Evolutionary conservation across 2,113 vertebrate species (phyloP), one percentile per base, ranked within the genome.

Genomic region (Pachypanchax playfairii): DNA sequence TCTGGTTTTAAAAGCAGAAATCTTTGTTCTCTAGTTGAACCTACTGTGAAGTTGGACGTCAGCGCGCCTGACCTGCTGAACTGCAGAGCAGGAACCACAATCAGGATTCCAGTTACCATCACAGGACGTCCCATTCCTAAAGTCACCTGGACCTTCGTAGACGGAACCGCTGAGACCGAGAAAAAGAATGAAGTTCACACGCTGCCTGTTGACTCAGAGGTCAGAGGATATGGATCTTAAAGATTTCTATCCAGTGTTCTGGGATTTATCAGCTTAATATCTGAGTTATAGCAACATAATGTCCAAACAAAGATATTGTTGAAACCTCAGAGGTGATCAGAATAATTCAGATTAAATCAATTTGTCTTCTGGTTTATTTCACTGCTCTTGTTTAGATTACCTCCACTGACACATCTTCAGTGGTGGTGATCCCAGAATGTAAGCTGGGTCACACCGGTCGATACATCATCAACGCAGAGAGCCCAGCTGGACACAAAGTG

Each of bases 391-490:
- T 28, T 1, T 57, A 99, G 97, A 78, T 98, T 75, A 87, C 93
- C 73, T 91, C 92, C 67, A 94, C 92, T 2, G 94, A 96, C 72
- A 94, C 93, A 0, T 92, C 89, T 53, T 96, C 96, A 6, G 77
- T 90, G 29, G 71, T 98, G 17, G 70, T 82, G 54, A 96, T 99
- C 77, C 93, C 94, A 0, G 91, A 91, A 0, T 90, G 94, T 85
- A 95, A 93, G 71, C 83, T 96, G 86, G 90, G 83, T 76, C 97
- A 99, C 80, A 88, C 93, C 29, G 97, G 97, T 65, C 93, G 94
- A 80, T 99, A 94, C 65, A 95, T 92, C 58, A 93, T 99, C 88
- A 98, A 94, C 26, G 97, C 95, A 11, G 95, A 95, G 85, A 99
- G 94, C 42, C 92, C 95, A 60, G 97, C 96, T 58, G 96, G 95